Base-by-base conservation (phyloP, 2,113 vertebrate species). In the Athene cunicularia region DNA sequence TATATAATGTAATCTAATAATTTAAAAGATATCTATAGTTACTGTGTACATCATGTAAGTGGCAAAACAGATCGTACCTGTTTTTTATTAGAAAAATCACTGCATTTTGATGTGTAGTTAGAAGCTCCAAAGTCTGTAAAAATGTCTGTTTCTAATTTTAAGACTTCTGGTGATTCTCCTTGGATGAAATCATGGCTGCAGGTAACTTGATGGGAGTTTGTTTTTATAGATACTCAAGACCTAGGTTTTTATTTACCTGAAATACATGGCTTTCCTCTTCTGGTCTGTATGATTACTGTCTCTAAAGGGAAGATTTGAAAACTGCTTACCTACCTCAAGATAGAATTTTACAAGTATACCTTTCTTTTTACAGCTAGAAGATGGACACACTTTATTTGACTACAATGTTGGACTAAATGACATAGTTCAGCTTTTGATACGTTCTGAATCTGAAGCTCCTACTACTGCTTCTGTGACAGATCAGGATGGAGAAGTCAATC, bases 361-460 rank as follows among this genome's bases (percentile, higher is more conserved):
- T 92, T 96, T 97, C 84, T 96, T 95, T 98, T 96, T 63, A 84
- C 96, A 99, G 99, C 98, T 99, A 98, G 99, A 99, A 98, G 99
- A 99, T 98, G 99, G 99, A 95, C 99, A 99, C 96, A 99, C 99
- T 53, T 98, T 99, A 91, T 99, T 99, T 98, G 99, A 99, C 97
- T 99, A 99, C 96, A 99, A 99, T 93, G 99, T 99, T 95, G 99
- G 99, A 95, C 98, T 99, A 93, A 99, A 99, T 92, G 99, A 99
- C 98, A 99, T 99, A 94, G 98, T 99, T 97, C 99, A 99, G 98
- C 99, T 99, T 94, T 98, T 99, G 89, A 99, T 99, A 95, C 99
- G 99, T 85, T 99, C 99, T 60, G 99, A 99, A 80, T 98, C 98
- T 30, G 99, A 99, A 97, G 96, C 98, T 95, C 97, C 99, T 50